A percentile compares a stretch with the other conserved stretches of the same genome.
phyloP scores from a whole-genome alignment of 2,888 invertebrate genomes.

The Pycnomerus fuliginosus region DNA sequence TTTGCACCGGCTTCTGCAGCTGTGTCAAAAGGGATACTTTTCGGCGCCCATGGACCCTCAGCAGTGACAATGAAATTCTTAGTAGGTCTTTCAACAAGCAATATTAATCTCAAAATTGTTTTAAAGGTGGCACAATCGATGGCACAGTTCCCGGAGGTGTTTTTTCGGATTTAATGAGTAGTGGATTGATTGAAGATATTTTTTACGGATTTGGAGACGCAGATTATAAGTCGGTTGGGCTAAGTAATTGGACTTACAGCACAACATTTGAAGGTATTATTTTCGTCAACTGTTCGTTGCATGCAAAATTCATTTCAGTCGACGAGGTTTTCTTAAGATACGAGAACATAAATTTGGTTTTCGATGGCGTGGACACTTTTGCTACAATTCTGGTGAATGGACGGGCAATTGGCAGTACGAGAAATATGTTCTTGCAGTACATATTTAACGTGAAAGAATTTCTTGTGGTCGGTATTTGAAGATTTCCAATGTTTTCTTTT shows the following conservation, averaged over 20 bases:
- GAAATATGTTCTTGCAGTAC: conserved; percentile 87
- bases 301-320: conserved; percentile 50
- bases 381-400: conserved; percentile 73
- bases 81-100: too few relatives aligned
- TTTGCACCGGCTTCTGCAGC: neutral
- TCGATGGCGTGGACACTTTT: conserved; percentile 86
- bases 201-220: conserved; percentile 74
- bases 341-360: conserved; percentile 60
- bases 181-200: conserved; percentile 59
- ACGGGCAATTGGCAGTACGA: conserved; percentile 61
- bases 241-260: conserved; percentile 74
- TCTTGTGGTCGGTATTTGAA: conserved; percentile 3
- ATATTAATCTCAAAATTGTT: neutral
- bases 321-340: conserved; percentile 40
- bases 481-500: conserved; percentile 38
- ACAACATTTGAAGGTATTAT: conserved; percentile 30
- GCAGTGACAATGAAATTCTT: too few relatives aligned
- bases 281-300: too few relatives aligned
- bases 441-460: conserved; percentile 69
- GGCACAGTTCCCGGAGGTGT: conserved; percentile 74
- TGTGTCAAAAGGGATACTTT: neutral
- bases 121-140: conserved; percentile 6
- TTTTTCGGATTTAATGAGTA: conserved; percentile 66
- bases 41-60: neutral
- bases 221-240: conserved; percentile 75